A percentile compares a stretch with the other conserved stretches of the same genome.
phyloP scores from a whole-genome alignment of 2,797 vertebrate species.

The Tragopan temminckii region DNA sequence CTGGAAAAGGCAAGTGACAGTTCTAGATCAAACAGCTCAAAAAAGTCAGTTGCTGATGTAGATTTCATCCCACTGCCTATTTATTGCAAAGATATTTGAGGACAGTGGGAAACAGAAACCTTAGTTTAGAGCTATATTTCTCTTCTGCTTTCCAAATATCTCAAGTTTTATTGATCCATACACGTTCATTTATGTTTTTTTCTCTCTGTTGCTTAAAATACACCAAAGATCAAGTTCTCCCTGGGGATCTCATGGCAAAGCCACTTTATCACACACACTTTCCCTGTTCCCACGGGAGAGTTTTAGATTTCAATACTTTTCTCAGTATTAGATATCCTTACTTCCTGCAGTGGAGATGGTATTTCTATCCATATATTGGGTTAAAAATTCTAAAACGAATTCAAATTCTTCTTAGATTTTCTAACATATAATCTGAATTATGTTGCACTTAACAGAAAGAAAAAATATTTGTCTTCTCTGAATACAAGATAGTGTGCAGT shows the following conservation, averaged over 20 bases:
- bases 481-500: background rate
- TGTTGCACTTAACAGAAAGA: background rate
- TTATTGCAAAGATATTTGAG: background rate
- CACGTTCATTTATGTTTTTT: background rate
- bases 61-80: background rate
- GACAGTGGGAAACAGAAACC: background rate
- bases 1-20: background rate
- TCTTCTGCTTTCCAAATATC: background rate
- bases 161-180: background rate
- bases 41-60: background rate
- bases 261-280: background rate
- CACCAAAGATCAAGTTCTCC: background rate
- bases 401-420: background rate
- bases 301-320: background rate
- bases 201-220: background rate
- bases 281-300: background rate
- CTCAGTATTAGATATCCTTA: background rate
- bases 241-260: background rate
- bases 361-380: background rate
- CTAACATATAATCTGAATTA: background rate
- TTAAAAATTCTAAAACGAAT: background rate
- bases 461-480: background rate
- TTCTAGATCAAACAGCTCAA: background rate
- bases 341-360: background rate
- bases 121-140: background rate